These are phyloP conservation scores for Archocentrus centrarchus DNA, from an alignment of 2,113 vertebrate species.

Conservation along the genomic window DNA sequence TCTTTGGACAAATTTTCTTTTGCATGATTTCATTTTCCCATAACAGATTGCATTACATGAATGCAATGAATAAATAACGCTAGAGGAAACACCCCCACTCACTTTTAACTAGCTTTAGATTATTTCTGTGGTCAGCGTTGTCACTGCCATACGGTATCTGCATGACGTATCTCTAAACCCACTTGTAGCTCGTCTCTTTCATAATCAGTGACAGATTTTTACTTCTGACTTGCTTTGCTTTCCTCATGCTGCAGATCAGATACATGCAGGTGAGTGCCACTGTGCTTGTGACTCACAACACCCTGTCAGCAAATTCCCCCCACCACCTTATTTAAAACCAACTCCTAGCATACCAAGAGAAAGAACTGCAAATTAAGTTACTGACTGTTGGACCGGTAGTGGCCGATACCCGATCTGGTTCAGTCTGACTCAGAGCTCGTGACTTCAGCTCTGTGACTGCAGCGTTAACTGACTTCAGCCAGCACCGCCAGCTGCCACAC, in stretches of 20 bases:
- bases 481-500: conserved; percentile 30
- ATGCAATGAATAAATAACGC: neutral
- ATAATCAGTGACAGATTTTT: conserved; percentile 32
- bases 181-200: conserved; percentile 2
- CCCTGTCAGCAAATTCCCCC: conserved; percentile 34
- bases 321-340: conserved; percentile 43
- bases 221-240: conserved; percentile 77
- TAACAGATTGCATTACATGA: conserved; percentile 5
- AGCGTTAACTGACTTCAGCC: conserved; percentile 28
- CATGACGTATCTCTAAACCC: conserved; percentile 17
- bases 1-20: neutral
- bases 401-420: conserved; percentile 49
- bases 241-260: conserved; percentile 92
- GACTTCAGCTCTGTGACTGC: conserved; percentile 49
- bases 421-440: conserved; percentile 53
- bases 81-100: conserved; percentile 7
- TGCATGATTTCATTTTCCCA: conserved; percentile 7
- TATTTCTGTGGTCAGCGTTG: conserved; percentile 15
- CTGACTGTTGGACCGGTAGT: conserved; percentile 10
- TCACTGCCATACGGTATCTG: neutral
- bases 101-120: neutral
- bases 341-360: conserved; percentile 38
- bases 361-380: conserved; percentile 33
- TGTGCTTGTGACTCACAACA: conserved; percentile 55
- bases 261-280: conserved; percentile 93